phyloP scores from a whole-genome alignment of 2,797 vertebrate species.

The Aselliscus stoliczkanus region DNA sequence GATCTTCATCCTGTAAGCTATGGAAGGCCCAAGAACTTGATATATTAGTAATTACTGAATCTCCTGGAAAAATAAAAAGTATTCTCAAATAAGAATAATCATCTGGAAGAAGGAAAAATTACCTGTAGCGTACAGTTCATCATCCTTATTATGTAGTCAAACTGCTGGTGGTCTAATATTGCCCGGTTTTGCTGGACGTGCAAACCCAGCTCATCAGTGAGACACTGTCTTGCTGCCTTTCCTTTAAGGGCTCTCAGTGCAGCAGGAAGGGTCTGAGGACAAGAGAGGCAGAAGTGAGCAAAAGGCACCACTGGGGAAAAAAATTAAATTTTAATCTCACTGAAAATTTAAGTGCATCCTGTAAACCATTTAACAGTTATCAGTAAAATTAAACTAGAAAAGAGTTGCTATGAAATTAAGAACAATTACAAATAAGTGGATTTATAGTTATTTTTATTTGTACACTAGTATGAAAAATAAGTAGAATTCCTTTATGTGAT shows the following conservation, averaged over 20 bases:
- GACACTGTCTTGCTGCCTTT: slow-evolving; percentile 94
- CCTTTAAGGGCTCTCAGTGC: slow-evolving; percentile 96
- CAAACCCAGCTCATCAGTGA: slow-evolving; percentile 92
- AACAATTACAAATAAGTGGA: neutral
- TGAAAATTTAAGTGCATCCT: slow-evolving; percentile 15
- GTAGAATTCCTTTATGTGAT: neutral
- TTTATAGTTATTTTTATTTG: slow-evolving; percentile 12
- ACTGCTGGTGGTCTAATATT: slow-evolving; percentile 97
- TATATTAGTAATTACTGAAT: neutral
- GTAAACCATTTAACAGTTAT: neutral
- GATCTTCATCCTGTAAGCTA: slow-evolving; percentile 9
- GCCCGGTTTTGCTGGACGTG: slow-evolving; percentile 96
- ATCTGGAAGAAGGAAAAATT: slow-evolving; percentile 49
- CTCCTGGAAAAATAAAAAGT: neutral
- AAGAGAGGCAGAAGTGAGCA: slow-evolving; percentile 56
- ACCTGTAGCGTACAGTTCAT: slow-evolving; percentile 99
- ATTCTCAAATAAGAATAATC: slow-evolving; percentile 13
- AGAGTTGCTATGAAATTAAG: neutral
- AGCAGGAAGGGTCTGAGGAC: slow-evolving; percentile 91
- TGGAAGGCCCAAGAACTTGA: neutral
- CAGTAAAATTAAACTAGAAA: slow-evolving; percentile 25
- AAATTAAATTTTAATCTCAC: neutral
- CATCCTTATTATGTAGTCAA: slow-evolving; percentile 96
- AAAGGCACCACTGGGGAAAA: neutral
- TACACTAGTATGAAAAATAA: slow-evolving; percentile 41